Evolutionary conservation across 2,888 invertebrate genomes (phyloP).

Genomic region (Sisyra terminalis): DNA sequence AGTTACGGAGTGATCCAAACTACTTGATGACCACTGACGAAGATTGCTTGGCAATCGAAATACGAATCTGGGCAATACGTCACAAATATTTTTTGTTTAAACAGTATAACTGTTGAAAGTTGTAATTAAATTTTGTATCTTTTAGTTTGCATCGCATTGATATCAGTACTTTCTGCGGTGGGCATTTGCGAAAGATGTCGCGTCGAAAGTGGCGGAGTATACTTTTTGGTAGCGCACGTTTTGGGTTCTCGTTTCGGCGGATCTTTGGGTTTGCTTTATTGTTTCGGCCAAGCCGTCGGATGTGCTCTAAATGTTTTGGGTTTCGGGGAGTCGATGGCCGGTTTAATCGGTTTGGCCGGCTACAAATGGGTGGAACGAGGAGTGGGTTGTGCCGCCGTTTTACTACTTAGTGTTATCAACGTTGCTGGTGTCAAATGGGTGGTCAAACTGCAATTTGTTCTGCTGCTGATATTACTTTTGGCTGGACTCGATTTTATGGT

Average conservation of each 20-base stretch:
- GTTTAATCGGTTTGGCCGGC: conserved; percentile 53
- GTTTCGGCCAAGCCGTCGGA: conserved; percentile 93
- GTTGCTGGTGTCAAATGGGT: conserved; percentile 97
- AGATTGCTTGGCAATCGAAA: too few species aligned
- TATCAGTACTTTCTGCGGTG: conserved; percentile 87
- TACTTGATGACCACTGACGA: too few species aligned
- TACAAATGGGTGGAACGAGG: conserved; percentile 69
- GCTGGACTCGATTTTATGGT: conserved; percentile 89
- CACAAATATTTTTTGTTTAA: too few species aligned
- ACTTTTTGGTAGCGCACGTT: conserved; percentile 87
- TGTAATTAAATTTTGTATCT: conserved; percentile 19
- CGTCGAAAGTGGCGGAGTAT: conserved; percentile 94
- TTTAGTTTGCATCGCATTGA: conserved; percentile 72
- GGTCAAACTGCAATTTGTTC: conserved; percentile 80
- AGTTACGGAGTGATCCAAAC: too few species aligned
- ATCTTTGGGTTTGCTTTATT: conserved; percentile 82
- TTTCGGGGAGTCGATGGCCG: conserved; percentile 92
- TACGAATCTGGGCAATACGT: too few species aligned
- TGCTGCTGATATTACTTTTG: conserved; percentile 68
- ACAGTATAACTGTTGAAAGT: too few species aligned
- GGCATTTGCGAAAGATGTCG: conserved; percentile 92
- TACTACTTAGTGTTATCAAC: conserved; percentile 79
- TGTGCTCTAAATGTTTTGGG: conserved; percentile 93
- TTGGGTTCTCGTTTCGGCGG: conserved; percentile 88
- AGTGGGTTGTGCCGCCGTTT: conserved; percentile 75